Evolutionary conservation across 2,888 invertebrate genomes (phyloP), one percentile per base, ranked within the genome.

Genomic region (Arrhopalites spinosus): DNA sequence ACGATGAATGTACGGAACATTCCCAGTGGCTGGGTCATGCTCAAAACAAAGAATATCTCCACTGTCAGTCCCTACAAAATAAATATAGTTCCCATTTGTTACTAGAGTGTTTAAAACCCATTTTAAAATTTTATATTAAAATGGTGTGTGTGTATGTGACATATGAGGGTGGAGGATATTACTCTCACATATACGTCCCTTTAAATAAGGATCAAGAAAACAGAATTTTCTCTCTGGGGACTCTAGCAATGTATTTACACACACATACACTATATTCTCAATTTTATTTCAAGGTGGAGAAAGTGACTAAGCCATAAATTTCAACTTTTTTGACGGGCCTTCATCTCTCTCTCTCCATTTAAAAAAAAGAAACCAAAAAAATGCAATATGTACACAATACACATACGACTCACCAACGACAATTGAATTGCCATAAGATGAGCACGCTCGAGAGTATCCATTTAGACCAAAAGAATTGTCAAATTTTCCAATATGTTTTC

Each of bases 401-500:
- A 30, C 30, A 2, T 25, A 5, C 25, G 27, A 66, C 64, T 66
- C 50, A 75, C 75, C 75, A n/a, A 70, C 64, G 50, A 75, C 43
- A 56, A 75, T 75, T 2, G 75, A 61, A 29, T 75, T 70, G 23
- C 75, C 75, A 17, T 47, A 30, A 47, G 70, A 59, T 8, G 75
- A 15, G 50, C 45, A 69, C 27, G 75, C 69, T 63, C 75, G 7
- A 15, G 75, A 75, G 61, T 75, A 75, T 1, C 75, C 75, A 30
- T 69, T 75, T n/a, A 75, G 45, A 13, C 75, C 75, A n/a, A 75
- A 47, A 27, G 20, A n/a, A 63, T 75, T 75, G 8, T 79, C 79
- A 75, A 77, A 79, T 75, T 78, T 79, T 50, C 71, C 68, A 47
- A 78, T 17, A 56, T 76, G 77, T 45, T 78, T 81, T 2, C 81